Evolutionary conservation across 1,140 invertebrate species (phyloP).

Genomic region (Bombus terrestris): DNA sequence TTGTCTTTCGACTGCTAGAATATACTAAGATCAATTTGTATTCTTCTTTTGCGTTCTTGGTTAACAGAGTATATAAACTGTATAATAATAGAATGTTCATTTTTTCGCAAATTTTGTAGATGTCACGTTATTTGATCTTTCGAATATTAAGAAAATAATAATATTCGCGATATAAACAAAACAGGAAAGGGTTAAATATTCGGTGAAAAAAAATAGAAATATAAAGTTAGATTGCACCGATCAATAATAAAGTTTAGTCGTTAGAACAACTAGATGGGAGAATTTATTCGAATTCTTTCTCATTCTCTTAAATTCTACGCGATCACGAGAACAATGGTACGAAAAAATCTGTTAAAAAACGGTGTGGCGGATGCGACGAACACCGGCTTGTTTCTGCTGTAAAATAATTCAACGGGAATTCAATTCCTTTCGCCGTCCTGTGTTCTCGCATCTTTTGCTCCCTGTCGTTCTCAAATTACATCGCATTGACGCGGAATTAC

Average conservation of each 20-base stretch:
- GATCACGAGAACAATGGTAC: not conserved
- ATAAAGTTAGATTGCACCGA: not conserved
- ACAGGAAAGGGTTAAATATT: not conserved
- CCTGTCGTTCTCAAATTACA: slow-evolving; percentile 3
- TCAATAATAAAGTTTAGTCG: not conserved
- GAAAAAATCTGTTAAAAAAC: not conserved
- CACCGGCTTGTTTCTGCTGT: not conserved
- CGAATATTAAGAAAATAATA: too few relatives aligned
- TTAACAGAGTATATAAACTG: too few relatives aligned
- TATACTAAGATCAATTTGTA: too few relatives aligned
- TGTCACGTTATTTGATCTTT: too few relatives aligned
- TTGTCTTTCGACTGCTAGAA: too few relatives aligned
- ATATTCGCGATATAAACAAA: not conserved
- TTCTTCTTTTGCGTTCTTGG: too few relatives aligned
- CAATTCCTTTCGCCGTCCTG: not conserved
- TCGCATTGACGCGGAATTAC: slow-evolving; percentile 10
- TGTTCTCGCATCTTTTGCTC: not conserved
- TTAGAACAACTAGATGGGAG: not conserved
- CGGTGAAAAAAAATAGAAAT: not conserved
- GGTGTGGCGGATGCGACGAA: not conserved
- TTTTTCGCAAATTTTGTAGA: too few relatives aligned
- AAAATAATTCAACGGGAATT: slow-evolving; percentile 17
- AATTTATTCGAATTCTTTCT: not conserved
- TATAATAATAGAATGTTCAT: too few relatives aligned
- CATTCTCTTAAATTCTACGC: not conserved